Evolutionary conservation across 2,888 invertebrate genomes (phyloP).

Genomic region (Dryomyza anilis): DNA sequence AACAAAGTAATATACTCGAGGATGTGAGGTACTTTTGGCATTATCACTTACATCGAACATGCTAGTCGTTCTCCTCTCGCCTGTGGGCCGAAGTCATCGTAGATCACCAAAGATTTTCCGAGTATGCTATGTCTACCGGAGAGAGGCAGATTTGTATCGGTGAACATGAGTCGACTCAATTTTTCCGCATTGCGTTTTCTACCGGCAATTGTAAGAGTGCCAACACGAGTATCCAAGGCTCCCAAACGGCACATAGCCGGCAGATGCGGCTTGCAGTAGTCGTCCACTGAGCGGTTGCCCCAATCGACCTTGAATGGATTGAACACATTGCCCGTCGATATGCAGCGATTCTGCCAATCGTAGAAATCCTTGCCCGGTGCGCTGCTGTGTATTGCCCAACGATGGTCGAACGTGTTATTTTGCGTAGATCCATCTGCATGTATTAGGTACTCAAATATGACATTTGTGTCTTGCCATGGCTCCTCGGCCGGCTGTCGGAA

Average conservation of each 20-base stretch:
- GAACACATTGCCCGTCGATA: slow-evolving; percentile 76
- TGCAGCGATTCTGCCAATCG: slow-evolving; percentile 85
- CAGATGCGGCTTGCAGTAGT: slow-evolving; percentile 66
- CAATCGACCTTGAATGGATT: slow-evolving; percentile 79
- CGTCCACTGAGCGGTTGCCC: slow-evolving; percentile 66
- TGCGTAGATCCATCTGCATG: slow-evolving; percentile 84
- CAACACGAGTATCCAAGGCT: slow-evolving; percentile 76
- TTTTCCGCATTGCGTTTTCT: slow-evolving; percentile 68
- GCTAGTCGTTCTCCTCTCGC: slow-evolving; percentile 88
- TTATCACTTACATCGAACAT: slow-evolving; percentile 75
- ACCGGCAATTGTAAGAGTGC: slow-evolving; percentile 76
- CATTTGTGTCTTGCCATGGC: slow-evolving; percentile 83
- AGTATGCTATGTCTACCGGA: slow-evolving; percentile 73
- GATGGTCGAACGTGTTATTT: slow-evolving; percentile 75
- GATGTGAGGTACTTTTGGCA: not conserved
- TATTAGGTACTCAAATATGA: slow-evolving; percentile 82
- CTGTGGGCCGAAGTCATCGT: slow-evolving; percentile 85
- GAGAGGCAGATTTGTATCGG: slow-evolving; percentile 77
- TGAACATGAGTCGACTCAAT: slow-evolving; percentile 77
- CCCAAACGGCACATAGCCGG: slow-evolving; percentile 75
- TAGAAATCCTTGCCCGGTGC: slow-evolving; percentile 87
- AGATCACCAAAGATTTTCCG: slow-evolving; percentile 83
- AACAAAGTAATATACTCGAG: not conserved
- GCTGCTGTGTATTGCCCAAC: slow-evolving; percentile 83
- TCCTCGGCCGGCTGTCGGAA: slow-evolving; percentile 80